phyloP scores from a whole-genome alignment of 2,797 vertebrate genomes.

The Petrocephalus schoutedeni region DNA sequence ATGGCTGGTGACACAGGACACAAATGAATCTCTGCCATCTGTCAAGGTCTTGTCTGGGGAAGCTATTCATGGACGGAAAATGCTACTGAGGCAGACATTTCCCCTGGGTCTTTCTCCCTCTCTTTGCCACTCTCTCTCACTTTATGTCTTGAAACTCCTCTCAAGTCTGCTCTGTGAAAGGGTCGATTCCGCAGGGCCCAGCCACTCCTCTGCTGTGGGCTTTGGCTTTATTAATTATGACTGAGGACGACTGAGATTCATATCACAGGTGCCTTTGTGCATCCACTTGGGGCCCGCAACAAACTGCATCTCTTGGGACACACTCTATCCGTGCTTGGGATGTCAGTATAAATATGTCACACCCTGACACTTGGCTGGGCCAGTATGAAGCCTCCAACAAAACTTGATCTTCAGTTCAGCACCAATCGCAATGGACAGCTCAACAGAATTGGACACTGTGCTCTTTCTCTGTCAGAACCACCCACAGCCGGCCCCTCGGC shows the following conservation, averaged over 20 bases:
- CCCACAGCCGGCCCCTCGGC: neutral
- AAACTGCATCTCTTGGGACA: neutral
- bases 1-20: neutral
- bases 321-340: neutral
- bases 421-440: neutral
- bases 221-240: constrained; percentile 10
- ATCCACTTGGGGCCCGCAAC: neutral
- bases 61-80: constrained; percentile 58
- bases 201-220: constrained; percentile 22
- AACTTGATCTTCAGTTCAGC: neutral
- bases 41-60: constrained; percentile 52
- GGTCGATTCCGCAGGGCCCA: constrained; percentile 25
- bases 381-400: neutral
- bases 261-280: neutral
- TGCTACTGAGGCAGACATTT: constrained; percentile 49
- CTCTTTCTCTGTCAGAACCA: neutral
- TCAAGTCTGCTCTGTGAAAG: constrained; percentile 29
- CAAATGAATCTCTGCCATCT: constrained; percentile 35
- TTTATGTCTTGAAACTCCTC: constrained; percentile 28
- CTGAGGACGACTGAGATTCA: neutral
- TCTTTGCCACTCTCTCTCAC: constrained; percentile 28
- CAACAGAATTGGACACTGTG: neutral
- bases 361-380: neutral
- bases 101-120: constrained; percentile 45
- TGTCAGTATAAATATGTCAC: neutral